These are phyloP conservation scores for Thalassophryne amazonica DNA, from an alignment of 2,797 vertebrate genomes.

Conservation along the genomic window DNA sequence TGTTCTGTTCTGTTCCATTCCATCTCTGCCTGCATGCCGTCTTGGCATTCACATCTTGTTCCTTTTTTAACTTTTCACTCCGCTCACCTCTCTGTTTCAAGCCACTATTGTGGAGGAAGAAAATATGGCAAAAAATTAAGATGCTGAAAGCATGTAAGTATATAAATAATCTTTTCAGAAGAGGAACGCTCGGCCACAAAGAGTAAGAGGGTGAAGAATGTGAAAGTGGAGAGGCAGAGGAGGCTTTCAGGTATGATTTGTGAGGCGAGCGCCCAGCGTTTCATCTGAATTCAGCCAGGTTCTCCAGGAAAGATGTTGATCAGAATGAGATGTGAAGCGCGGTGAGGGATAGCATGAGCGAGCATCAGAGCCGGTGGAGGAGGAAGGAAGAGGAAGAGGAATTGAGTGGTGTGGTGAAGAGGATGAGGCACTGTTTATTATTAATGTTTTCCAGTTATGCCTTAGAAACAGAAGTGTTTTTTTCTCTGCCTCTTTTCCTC, in stretches of 20 bases:
- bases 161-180: not conserved
- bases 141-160: not conserved
- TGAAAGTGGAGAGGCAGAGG: constrained; percentile 7
- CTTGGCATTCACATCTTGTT: not conserved
- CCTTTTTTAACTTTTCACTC: not conserved
- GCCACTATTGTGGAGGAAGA: not conserved
- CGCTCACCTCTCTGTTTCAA: not conserved
- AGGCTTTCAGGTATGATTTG: constrained; percentile 64
- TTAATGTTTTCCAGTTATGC: constrained; percentile 63
- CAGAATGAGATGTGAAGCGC: constrained; percentile 65
- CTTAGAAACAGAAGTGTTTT: constrained; percentile 42
- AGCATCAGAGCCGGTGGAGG: not conserved
- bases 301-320: constrained; percentile 63
- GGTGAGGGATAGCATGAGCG: constrained; percentile 35
- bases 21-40: too few relatives aligned
- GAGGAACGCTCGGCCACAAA: not conserved
- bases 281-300: constrained; percentile 59
- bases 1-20: too few relatives aligned
- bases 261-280: constrained; percentile 39
- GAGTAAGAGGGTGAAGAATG: constrained; percentile 10
- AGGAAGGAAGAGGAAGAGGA: constrained; percentile 3
- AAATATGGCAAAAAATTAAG: not conserved
- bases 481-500: constrained; percentile 11
- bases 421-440: constrained; percentile 47
- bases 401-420: not conserved